A percentile compares a stretch with the other conserved stretches of the same genome.
Conservation (phyloP, 2,888 invertebrate species). For the Molanna angustata region DNA sequence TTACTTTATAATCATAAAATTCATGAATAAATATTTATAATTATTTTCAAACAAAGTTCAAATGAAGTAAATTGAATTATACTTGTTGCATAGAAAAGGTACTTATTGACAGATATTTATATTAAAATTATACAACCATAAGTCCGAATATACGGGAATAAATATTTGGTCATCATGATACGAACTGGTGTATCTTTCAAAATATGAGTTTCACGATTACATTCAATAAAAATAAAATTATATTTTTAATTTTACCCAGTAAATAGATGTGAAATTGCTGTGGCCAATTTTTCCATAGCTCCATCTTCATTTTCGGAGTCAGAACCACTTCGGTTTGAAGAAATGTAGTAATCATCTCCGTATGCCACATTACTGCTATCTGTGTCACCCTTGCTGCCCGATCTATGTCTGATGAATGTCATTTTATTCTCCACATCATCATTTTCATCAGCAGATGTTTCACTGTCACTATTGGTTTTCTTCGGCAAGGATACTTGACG, state of each 20-base stretch:
- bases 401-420: conserved; percentile 56
- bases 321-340: conserved; percentile 59
- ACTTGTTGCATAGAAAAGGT: no score
- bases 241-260: conserved; percentile 55
- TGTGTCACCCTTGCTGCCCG: conserved; percentile 38
- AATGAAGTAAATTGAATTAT: no score
- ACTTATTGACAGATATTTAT: no score
- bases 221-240: not conserved
- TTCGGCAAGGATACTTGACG: conserved; percentile 39
- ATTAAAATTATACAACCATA: no score
- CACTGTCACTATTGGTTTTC: conserved; percentile 52
- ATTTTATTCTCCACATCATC: conserved; percentile 56
- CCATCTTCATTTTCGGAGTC: conserved; percentile 74
- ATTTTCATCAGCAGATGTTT: conserved; percentile 58
- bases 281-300: conserved; percentile 65
- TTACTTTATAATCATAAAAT: no score
- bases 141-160: no score
- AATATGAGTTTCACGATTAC: no score
- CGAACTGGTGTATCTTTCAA: no score
- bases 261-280: conserved; percentile 74
- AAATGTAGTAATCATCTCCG: conserved; percentile 48
- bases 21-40: no score
- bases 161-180: no score
- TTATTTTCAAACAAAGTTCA: no score
- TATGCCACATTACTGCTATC: conserved; percentile 18